A percentile compares a stretch with the other conserved stretches of the same genome.
These are phyloP conservation scores for Anagrus nilaparvatae DNA, from an alignment of 1,140 invertebrate genomes.

Conservation along the genomic window DNA sequence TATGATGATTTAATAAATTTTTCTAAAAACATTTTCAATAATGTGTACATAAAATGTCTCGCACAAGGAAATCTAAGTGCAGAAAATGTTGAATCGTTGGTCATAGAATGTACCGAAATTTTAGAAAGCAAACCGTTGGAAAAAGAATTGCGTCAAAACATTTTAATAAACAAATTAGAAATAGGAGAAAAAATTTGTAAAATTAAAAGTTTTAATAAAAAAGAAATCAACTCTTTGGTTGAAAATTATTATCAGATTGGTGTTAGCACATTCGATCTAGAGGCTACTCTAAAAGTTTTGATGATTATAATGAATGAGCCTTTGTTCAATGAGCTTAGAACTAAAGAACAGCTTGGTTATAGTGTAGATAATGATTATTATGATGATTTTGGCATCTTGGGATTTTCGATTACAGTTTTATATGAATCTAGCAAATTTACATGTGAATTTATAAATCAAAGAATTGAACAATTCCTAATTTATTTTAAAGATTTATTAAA, in stretches of 20 bases:
- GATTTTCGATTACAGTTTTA: constrained; percentile 62
- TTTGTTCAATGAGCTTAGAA: constrained; percentile 76
- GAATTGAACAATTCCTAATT: constrained; percentile 65
- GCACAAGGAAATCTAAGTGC: constrained; percentile 67
- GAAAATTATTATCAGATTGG: constrained; percentile 84
- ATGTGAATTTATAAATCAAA: constrained; percentile 57
- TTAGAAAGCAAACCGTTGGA: constrained; percentile 26
- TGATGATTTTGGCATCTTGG: constrained; percentile 63
- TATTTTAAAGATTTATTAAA: constrained; percentile 51
- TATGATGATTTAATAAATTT: constrained; percentile 52
- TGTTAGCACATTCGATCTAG: constrained; percentile 47
- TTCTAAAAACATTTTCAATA: constrained; percentile 43
- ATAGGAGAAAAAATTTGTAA: constrained; percentile 53
- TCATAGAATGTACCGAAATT: constrained; percentile 27
- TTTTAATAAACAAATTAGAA: constrained; percentile 50
- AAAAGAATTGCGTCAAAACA: constrained; percentile 25
- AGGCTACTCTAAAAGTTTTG: constrained; percentile 67
- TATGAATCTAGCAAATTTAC: constrained; percentile 64
- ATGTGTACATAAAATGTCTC: constrained; percentile 57
- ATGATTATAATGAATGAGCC: constrained; percentile 77
- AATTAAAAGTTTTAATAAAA: constrained; percentile 58
- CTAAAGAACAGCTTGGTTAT: constrained; percentile 86
- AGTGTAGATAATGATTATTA: constrained; percentile 56
- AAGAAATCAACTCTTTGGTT: constrained; percentile 74
- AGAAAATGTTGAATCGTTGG: constrained; percentile 48